Evolutionary conservation across 2,888 invertebrate species (phyloP).

Genomic region (Caenorhabditis wallacei): DNA sequence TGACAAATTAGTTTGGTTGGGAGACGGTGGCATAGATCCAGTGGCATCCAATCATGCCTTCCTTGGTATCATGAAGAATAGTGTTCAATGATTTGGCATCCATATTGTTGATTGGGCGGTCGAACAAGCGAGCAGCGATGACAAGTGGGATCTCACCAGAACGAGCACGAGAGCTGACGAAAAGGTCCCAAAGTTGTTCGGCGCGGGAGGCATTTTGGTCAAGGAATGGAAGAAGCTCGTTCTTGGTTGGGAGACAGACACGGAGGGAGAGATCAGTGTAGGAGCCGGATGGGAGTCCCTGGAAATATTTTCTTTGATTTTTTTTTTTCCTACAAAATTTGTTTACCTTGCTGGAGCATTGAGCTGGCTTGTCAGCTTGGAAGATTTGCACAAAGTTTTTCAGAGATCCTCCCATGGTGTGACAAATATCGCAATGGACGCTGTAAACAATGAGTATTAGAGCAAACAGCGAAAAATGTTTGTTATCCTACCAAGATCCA

Average conservation of each 20-base stretch:
- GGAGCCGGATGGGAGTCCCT: constrained; percentile 78
- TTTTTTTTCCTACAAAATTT: too few species aligned
- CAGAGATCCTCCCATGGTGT: constrained; percentile 79
- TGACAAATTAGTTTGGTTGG: constrained; percentile 66
- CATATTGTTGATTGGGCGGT: constrained; percentile 82
- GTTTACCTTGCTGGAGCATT: constrained; percentile 76
- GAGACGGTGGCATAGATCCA: constrained; percentile 82
- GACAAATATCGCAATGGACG: constrained; percentile 82
- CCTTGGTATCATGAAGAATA: constrained; percentile 80
- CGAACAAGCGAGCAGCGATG: constrained; percentile 82
- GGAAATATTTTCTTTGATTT: constrained; percentile 9
- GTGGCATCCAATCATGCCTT: constrained; percentile 82
- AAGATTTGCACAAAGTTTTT: constrained; percentile 82
- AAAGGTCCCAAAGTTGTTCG: constrained; percentile 83
- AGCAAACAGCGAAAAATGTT: background rate
- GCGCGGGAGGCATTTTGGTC: constrained; percentile 82
- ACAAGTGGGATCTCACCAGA: constrained; percentile 82
- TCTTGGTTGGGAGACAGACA: constrained; percentile 82
- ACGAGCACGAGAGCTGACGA: constrained; percentile 81
- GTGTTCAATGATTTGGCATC: constrained; percentile 79
- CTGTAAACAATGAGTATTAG: too few species aligned
- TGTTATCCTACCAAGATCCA: constrained; percentile 77
- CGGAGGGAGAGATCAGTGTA: constrained; percentile 81
- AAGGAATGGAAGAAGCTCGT: constrained; percentile 82
- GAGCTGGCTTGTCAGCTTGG: constrained; percentile 80